phyloP scores from a whole-genome alignment of 2,797 vertebrate species.

The Eulemur rubriventer region DNA sequence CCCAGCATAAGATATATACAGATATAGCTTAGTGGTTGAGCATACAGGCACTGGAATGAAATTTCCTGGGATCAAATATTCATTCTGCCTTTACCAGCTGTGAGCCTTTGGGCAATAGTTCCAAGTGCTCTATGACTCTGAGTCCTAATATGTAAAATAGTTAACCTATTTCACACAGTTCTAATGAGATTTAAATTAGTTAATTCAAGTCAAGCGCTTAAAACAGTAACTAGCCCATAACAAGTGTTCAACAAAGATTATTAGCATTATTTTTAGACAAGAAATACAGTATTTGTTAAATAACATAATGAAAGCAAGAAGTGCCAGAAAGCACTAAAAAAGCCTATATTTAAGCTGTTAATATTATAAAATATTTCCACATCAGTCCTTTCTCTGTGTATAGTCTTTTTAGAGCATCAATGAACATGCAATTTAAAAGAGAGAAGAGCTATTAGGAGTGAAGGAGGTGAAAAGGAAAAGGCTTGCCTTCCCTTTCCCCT shows the following conservation, averaged over 20 bases:
- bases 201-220: conserved; percentile 21
- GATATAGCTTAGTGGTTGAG: not conserved
- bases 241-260: conserved; percentile 25
- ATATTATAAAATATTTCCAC: conserved; percentile 61
- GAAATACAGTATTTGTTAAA: conserved; percentile 48
- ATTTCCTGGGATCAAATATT: not conserved
- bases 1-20: not conserved
- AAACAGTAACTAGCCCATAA: conserved; percentile 36
- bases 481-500: conserved; percentile 38
- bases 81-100: conserved; percentile 18
- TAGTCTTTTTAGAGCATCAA: conserved; percentile 32
- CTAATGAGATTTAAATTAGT: conserved; percentile 48
- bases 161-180: conserved; percentile 16
- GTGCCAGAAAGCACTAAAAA: conserved; percentile 21
- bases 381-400: conserved; percentile 40
- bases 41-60: not conserved
- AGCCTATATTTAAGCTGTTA: conserved; percentile 36
- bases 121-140: not conserved
- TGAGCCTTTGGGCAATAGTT: not conserved
- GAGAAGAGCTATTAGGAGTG: conserved; percentile 16
- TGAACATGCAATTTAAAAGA: conserved; percentile 63
- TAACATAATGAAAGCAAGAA: conserved; percentile 52
- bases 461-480: conserved; percentile 42
- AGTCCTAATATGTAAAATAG: conserved; percentile 22
- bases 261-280: conserved; percentile 23